Percentiles rank a stretch among this genome's conserved stretches.
These are phyloP conservation scores for Platygyra sinensis DNA, from an alignment of 64 coral and sea anemone species.

Conservation along the genomic window DNA sequence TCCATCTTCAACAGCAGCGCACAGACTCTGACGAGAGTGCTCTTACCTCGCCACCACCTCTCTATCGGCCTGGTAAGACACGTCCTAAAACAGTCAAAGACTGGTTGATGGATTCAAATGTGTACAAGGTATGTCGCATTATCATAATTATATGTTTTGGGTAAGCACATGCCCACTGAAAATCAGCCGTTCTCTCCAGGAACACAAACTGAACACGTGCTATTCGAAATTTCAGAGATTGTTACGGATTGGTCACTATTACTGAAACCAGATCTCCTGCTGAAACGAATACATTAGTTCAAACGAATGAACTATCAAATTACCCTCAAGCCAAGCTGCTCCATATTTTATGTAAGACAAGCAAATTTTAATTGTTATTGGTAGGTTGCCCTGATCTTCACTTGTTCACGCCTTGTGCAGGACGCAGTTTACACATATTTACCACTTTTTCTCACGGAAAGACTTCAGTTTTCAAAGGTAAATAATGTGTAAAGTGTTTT, in stretches of 20 bases:
- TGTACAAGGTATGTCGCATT: conserved; percentile 12
- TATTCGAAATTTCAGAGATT: background rate
- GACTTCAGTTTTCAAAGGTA: background rate
- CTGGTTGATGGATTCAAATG: background rate
- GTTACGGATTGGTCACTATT: too few species aligned
- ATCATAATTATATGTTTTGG: background rate
- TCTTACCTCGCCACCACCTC: background rate
- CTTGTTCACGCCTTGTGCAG: background rate
- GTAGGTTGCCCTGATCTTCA: background rate
- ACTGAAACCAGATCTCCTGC: too few species aligned
- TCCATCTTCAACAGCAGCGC: background rate
- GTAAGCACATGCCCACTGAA: too few species aligned
- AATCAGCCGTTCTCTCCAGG: too few species aligned
- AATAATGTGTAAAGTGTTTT: background rate
- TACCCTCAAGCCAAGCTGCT: too few species aligned
- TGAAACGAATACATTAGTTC: too few species aligned
- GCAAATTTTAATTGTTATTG: background rate
- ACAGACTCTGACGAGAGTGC: background rate
- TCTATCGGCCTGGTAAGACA: background rate
- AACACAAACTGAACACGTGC: too few species aligned
- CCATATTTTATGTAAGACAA: too few species aligned
- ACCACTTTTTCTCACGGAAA: background rate
- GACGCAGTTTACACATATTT: background rate
- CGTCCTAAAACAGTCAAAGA: background rate
- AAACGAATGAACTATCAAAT: too few species aligned